phyloP scores from a whole-genome alignment of 2,888 invertebrate genomes.

The Sclerodermus sp. region DNA sequence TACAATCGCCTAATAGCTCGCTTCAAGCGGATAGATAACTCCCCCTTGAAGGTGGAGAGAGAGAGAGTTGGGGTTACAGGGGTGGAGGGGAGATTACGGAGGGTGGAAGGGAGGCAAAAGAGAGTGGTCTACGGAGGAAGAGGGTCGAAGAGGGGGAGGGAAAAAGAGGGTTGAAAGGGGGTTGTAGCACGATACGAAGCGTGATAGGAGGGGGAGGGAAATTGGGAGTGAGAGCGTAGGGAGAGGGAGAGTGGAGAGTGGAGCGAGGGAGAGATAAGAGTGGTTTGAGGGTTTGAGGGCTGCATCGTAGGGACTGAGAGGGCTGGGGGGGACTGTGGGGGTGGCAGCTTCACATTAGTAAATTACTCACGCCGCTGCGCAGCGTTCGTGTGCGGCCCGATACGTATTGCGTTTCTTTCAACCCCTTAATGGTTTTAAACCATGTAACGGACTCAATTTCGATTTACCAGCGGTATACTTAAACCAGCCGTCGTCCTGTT shows the following conservation, averaged over 20 bases:
- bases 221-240: conserved; percentile 17
- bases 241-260: conserved; percentile 8
- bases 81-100: conserved; percentile 8
- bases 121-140: conserved; percentile 10
- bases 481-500: too few species aligned
- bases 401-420: conserved; percentile 12
- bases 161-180: conserved; percentile 9
- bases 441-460: conserved; percentile 12
- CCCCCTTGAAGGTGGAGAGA: conserved; percentile 13
- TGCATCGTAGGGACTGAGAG: neutral
- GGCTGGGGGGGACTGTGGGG: conserved; percentile 12
- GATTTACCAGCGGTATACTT: neutral
- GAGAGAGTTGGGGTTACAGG: too few species aligned
- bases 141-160: conserved; percentile 1
- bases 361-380: conserved; percentile 39
- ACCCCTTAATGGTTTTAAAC: conserved; percentile 14
- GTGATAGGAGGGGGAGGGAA: neutral
- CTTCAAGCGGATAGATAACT: conserved; percentile 36
- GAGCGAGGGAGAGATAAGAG: neutral
- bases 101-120: conserved; percentile 5
- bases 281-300: neutral
- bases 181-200: conserved; percentile 13
- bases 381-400: conserved; percentile 2
- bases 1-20: conserved; percentile 56
- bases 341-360: conserved; percentile 45